A percentile compares a stretch with the other conserved stretches of the same genome.
These are phyloP conservation scores for Caenorhabditis sinica DNA, from an alignment of 2,888 invertebrate species.

Conservation along the genomic window DNA sequence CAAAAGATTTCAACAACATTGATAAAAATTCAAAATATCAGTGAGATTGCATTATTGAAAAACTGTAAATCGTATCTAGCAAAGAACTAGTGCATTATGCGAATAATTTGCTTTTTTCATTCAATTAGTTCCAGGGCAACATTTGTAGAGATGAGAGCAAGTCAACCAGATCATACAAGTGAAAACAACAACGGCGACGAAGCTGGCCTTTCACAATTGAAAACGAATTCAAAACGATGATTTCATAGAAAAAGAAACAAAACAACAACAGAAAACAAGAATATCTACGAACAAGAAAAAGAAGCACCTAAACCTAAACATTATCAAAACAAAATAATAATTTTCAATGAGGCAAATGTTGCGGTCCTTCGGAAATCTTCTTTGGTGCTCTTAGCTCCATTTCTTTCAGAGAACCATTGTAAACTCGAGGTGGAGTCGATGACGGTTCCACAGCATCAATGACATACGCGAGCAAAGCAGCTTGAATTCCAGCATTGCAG, in stretches of 20 bases:
- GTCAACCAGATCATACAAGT: no score
- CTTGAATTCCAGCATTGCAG: constrained; percentile 75
- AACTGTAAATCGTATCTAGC: no score
- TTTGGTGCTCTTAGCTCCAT: constrained; percentile 79
- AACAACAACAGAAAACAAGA: neutral
- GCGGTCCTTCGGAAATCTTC: constrained; percentile 76
- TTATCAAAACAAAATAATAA: neutral
- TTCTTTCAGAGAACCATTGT: constrained; percentile 80
- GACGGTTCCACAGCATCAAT: constrained; percentile 60
- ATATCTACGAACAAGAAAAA: neutral
- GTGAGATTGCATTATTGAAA: no score
- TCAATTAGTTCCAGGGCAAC: no score
- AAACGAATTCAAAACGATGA: no score
- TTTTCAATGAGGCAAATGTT: constrained; percentile 67
- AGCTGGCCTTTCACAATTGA: no score
- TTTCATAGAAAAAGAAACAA: neutral
- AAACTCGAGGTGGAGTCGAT: constrained; percentile 63
- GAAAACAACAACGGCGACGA: no score
- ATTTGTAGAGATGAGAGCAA: no score
- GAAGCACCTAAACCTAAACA: neutral
- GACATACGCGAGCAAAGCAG: constrained; percentile 74
- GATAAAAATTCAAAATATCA: no score
- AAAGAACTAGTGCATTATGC: no score
- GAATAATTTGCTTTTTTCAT: no score
- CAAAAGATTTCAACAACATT: no score